Base-by-base conservation (phyloP, 2,113 vertebrate species). In the Myiozetetes cayanensis region DNA sequence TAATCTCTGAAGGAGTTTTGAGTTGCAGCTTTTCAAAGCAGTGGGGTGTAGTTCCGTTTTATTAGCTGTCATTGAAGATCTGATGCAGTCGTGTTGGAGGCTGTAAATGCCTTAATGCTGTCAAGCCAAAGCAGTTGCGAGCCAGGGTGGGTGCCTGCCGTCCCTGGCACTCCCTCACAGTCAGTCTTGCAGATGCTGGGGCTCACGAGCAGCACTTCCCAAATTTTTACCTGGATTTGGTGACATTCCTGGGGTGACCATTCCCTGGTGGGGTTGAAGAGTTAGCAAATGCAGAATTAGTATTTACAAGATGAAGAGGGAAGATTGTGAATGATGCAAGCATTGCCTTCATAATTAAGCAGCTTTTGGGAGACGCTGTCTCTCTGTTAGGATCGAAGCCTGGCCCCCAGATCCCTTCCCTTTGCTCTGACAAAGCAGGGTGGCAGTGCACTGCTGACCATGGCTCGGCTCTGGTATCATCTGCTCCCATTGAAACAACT, bases 1-100 rank as follows among this genome's bases (percentile, higher is more conserved):
- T 94, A 92, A 95, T 95, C 93, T 91, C 87, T 46, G 72, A 73
- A 87, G 91, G 82, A 85, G 61, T 90, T 87, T 72, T 70, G 93
- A 91, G 81, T 67, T 85, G 78, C 87, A 80, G 77, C 72, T 95
- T 96, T 95, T 85, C 93, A 85, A 90, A 96, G 93, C 95, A 72
- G 92, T 93, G 95, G 95, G 93, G 86, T 92, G 90, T 82, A 92
- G 96, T 77, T 96, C 90, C 0, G 8, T 92, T 94, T 97, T 97
- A 97, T 96, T 93, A 96, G 90, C 81, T 95, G 94, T 94, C 90
- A 76, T 76, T 88, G 90, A 73, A 84, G 94, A 91, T 90, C 93
- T 88, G 89, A 82, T 93, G 93, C 92, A 79, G 90, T 95, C 62
- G 9, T 87, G 85, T 93, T 0, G 15, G 86, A 85, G 87, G 86